A percentile compares a stretch with the other conserved stretches of the same genome.
Conservation (phyloP, 2,113 vertebrate species). For the Heptranchias perlo region DNA sequence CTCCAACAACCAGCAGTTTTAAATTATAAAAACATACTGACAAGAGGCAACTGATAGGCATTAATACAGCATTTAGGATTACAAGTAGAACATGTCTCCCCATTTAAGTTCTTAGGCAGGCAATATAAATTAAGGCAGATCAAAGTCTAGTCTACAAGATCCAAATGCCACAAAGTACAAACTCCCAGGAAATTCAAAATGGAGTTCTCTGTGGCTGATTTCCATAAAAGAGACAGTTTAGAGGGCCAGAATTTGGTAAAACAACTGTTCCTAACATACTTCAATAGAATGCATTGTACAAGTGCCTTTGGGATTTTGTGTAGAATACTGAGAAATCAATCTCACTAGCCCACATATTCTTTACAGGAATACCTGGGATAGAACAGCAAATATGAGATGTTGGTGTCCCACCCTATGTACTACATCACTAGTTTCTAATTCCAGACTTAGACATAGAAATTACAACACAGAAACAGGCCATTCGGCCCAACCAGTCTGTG, state of each 20-base stretch:
- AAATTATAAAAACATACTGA: neutral
- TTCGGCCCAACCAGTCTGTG: neutral
- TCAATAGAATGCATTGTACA: neutral
- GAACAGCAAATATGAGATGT: neutral
- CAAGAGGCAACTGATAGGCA: neutral
- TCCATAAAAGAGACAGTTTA: neutral
- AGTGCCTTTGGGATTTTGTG: neutral
- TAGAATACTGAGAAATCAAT: constrained; percentile 12
- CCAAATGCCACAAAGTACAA: neutral
- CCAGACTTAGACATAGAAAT: neutral
- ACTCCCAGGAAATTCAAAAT: neutral
- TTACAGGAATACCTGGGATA: neutral
- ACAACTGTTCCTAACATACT: neutral
- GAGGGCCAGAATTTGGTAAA: neutral
- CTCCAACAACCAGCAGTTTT: neutral
- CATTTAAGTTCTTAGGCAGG: neutral
- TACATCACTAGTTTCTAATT: neutral
- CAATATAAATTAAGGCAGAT: neutral
- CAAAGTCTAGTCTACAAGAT: neutral
- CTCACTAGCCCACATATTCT: neutral
- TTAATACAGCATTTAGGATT: neutral
- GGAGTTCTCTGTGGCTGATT: neutral
- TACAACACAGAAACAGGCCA: neutral
- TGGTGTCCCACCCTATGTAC: neutral
- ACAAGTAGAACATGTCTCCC: neutral